phyloP scores from a whole-genome alignment of 2,888 invertebrate genomes.

The Parnassius orleans region DNA sequence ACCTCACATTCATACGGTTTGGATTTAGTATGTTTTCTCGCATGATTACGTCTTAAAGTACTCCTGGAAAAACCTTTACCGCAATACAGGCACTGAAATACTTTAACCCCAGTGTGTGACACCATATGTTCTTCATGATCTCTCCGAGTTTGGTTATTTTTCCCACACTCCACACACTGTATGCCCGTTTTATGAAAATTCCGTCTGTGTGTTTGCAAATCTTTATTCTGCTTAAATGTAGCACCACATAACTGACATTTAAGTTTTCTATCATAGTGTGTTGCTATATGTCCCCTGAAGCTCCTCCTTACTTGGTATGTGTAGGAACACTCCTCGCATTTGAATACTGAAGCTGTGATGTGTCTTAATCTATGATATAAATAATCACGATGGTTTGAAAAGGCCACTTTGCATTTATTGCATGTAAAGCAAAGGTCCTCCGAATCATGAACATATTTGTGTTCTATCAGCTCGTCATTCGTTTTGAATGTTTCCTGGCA shows the following conservation, averaged over 20 bases:
- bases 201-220: constrained; percentile 10
- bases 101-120: constrained; percentile 40
- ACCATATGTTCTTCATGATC: constrained; percentile 34
- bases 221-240: constrained; percentile 6
- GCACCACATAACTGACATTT: constrained; percentile 25
- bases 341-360: constrained; percentile 7
- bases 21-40: constrained; percentile 36
- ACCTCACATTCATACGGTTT: constrained; percentile 34
- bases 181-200: constrained; percentile 2
- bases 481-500: constrained; percentile 31
- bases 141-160: neutral
- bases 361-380: constrained; percentile 36
- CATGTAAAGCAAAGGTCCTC: constrained; percentile 36
- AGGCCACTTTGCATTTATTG: constrained; percentile 37
- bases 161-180: constrained; percentile 33
- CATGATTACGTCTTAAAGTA: constrained; percentile 28
- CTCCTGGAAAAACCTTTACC: constrained; percentile 36
- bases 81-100: constrained; percentile 43
- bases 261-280: constrained; percentile 32
- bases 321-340: constrained; percentile 38
- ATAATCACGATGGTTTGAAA: constrained; percentile 39
- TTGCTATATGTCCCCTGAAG: constrained; percentile 34
- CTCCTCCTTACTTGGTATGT: constrained; percentile 13
- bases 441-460: constrained; percentile 35
- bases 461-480: constrained; percentile 37